A percentile compares a stretch with the other conserved stretches of the same genome.
Evolutionary conservation across 2,113 vertebrate species (phyloP).

Genomic region (Cisticola juncidis): DNA sequence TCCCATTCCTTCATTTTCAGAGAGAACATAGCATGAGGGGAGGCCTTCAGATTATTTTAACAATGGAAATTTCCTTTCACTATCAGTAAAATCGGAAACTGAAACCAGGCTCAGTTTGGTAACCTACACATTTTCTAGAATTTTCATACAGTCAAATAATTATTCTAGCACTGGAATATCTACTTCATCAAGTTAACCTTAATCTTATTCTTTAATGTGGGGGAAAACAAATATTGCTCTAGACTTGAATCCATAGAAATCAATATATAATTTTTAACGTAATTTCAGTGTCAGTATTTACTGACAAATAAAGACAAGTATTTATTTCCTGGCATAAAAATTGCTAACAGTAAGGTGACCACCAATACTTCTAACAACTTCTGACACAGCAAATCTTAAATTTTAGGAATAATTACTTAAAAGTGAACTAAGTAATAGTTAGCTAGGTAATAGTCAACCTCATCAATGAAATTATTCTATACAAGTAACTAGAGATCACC

Average conservation of each 20-base stretch:
- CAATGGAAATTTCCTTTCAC: neutral
- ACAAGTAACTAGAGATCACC: neutral
- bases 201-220: neutral
- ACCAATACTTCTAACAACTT: neutral
- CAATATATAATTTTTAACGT: neutral
- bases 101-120: neutral
- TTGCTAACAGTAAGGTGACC: neutral
- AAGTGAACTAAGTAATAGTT: neutral
- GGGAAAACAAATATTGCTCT: neutral
- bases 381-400: neutral
- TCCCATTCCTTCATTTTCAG: neutral
- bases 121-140: neutral
- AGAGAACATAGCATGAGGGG: neutral
- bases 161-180: neutral
- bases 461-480: neutral
- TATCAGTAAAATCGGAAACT: neutral
- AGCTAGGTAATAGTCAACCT: neutral
- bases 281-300: neutral
- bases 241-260: neutral
- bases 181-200: conserved; percentile 56
- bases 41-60: neutral
- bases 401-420: neutral
- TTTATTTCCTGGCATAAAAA: neutral
- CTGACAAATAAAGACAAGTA: neutral
- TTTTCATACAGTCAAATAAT: neutral